Evolutionary conservation across 2,113 vertebrate genomes (phyloP).

Genomic region (Cettia cetti): DNA sequence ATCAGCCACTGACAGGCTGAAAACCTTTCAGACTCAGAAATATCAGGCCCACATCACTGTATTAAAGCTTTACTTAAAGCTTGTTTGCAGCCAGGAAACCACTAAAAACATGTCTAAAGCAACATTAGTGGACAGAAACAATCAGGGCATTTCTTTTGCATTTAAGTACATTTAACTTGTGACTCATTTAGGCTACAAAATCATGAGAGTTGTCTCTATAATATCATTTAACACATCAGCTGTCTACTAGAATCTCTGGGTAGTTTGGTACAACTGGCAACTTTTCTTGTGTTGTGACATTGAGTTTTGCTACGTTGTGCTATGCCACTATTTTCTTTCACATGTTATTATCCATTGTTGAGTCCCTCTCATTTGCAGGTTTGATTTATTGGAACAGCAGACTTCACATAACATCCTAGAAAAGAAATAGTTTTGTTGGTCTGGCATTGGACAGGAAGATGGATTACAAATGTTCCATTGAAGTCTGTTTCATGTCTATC

Average conservation of each 20-base stretch:
- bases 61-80: neutral
- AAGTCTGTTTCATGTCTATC: neutral
- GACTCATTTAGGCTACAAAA: neutral
- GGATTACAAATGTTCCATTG: neutral
- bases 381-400: neutral
- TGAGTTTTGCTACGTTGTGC: neutral
- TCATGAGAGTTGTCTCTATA: neutral
- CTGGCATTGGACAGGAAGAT: neutral
- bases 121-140: neutral
- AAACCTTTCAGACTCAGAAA: too few species aligned
- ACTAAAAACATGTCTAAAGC: neutral
- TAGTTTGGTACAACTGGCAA: neutral
- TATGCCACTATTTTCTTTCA: neutral
- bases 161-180: neutral
- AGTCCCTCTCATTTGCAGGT: neutral
- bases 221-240: neutral
- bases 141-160: neutral
- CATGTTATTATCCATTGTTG: neutral
- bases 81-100: neutral
- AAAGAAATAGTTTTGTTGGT: neutral
- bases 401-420: neutral
- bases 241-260: neutral
- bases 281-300: neutral
- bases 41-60: too few species aligned
- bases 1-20: too few species aligned